A percentile compares a stretch with the other conserved stretches of the same genome.
These are phyloP conservation scores for Menidia menidia DNA, from an alignment of 2,797 vertebrate species.

Conservation along the genomic window DNA sequence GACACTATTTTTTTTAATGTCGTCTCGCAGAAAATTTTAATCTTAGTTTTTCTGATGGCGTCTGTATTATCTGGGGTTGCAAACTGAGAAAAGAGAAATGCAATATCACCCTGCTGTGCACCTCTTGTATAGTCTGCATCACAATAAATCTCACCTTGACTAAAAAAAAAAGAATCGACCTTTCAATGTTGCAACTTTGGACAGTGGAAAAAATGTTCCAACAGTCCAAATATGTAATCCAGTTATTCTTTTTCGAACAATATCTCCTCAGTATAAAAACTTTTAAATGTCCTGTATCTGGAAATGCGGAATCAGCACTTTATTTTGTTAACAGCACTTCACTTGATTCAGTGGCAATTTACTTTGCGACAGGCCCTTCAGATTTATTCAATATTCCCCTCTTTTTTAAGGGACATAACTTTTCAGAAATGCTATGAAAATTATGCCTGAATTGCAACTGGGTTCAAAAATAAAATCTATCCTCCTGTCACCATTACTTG, in stretches of 20 bases:
- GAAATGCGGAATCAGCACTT: constrained; percentile 56
- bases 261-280: constrained; percentile 20
- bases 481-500: constrained; percentile 52
- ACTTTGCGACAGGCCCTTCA: constrained; percentile 32
- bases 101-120: neutral
- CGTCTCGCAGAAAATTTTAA: too few relatives aligned
- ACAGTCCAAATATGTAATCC: constrained; percentile 4
- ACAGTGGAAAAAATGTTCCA: neutral
- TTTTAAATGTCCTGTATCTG: constrained; percentile 32
- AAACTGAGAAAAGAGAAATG: neutral
- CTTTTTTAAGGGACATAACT: constrained; percentile 47
- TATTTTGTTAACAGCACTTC: constrained; percentile 48
- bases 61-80: too few relatives aligned
- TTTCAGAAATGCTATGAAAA: constrained; percentile 59
- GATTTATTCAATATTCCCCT: constrained; percentile 61
- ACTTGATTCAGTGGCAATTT: constrained; percentile 52
- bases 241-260: neutral
- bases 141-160: neutral
- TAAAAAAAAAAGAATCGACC: neutral
- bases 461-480: constrained; percentile 60
- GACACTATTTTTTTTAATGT: neutral
- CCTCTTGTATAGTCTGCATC: neutral
- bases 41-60: too few relatives aligned
- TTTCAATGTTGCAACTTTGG: neutral
- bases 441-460: constrained; percentile 49